Conservation (phyloP, 1,140 invertebrate species). For the Pseudachorutes palmiensis region DNA sequence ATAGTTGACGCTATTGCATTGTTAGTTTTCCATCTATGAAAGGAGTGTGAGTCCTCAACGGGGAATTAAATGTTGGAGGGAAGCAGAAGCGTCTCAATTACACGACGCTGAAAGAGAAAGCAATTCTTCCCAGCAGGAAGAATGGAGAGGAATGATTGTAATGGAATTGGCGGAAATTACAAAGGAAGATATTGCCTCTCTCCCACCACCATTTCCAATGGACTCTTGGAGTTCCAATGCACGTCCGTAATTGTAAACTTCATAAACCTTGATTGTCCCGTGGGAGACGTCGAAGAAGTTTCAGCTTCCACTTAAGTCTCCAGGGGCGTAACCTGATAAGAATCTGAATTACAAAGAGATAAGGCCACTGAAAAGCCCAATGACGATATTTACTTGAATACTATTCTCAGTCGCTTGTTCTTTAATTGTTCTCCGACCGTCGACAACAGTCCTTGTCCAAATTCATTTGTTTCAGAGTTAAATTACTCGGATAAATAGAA, state of each 20-base stretch:
- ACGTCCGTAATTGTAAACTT: neutral
- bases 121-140: neutral
- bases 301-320: neutral
- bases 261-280: neutral
- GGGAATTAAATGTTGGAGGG: no score
- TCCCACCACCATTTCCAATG: neutral
- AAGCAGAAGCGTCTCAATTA: neutral
- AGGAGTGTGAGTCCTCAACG: no score
- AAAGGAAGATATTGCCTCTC: neutral
- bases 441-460: no score
- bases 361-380: no score
- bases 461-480: no score
- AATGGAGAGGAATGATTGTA: neutral
- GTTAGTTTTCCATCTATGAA: no score
- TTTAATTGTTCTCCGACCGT: no score
- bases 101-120: neutral
- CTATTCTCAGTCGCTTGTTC: no score
- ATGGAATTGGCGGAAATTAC: neutral
- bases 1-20: no score
- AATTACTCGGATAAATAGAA: no score
- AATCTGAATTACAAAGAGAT: neutral
- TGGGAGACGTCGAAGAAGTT: neutral
- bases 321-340: neutral
- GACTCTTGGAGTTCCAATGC: neutral
- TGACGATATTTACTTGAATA: no score